Base-by-base conservation (phyloP, 1,140 invertebrate genomes). In the Potamilus streckersoni region DNA sequence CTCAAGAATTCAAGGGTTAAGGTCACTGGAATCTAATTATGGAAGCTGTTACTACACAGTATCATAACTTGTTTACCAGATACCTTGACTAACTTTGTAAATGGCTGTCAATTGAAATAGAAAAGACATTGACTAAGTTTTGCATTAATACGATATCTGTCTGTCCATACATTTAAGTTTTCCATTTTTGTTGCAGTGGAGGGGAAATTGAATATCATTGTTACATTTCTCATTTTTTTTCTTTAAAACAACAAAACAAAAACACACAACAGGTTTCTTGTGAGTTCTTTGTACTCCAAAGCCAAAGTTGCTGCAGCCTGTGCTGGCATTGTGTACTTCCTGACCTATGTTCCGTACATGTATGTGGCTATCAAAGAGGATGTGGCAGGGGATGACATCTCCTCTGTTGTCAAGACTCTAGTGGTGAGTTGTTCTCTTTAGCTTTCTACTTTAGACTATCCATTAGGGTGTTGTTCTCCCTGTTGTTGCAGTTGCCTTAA, bases 221-320 rank as follows among this genome's bases (percentile, higher is more conserved):
- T 8, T 49, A 49, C 38, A 49, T 49, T 49, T 49, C 38, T 61
- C 14, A 49, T 73, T 59, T 72, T 92, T 67, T 83, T 82, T 71
- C 85, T 88, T 49, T 49, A 49, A 49, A 49, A 31, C 2, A 31
- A 31, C 27, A 31, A 3, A 31, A 31, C 27, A 31, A 31, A 31
- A 31, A 31, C 27, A 31, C 27, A 31, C 27, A 31, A 49, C 80
- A 91, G 92, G 55, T 93, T 93, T 80, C 79, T 93, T 59, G 84
- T 93, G 60, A 90, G 88, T 79, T 87, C 89, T 20, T 90, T 93
- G 68, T 93, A 93, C 84, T 91, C 79, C 82, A 95, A 90, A 74
- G 94, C 93, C 3, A 95, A 94, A 82, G 92, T 93, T 27, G 94
- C 94, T 17, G 93, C 95, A 2, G 91, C 94, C 64, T 92, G 94